Percentiles rank a stretch among this genome's conserved stretches.
Conservation (phyloP, 2,113 vertebrate genomes). For the Cyanoramphus novaezelandiae region DNA sequence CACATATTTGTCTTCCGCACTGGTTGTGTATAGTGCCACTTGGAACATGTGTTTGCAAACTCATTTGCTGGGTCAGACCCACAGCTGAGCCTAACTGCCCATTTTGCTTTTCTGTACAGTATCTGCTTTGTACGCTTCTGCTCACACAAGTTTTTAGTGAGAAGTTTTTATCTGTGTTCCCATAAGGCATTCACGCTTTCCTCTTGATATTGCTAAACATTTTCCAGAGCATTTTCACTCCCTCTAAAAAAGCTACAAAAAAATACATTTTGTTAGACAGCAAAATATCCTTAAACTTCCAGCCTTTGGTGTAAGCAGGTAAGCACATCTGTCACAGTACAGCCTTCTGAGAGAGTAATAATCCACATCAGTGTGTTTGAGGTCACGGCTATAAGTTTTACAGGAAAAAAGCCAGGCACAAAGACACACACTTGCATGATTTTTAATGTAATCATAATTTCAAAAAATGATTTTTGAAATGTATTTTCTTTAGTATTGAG, state of each 20-base stretch:
- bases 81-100: neutral
- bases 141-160: neutral
- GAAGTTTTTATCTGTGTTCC: neutral
- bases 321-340: neutral
- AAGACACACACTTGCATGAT: neutral
- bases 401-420: neutral
- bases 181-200: neutral
- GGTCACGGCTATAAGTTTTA: slow-evolving; percentile 18
- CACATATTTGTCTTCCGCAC: neutral
- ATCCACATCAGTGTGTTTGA: neutral
- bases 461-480: slow-evolving; percentile 24
- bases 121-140: neutral
- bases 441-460: neutral
- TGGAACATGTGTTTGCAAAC: neutral
- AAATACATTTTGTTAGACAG: neutral
- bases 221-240: neutral
- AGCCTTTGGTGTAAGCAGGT: neutral
- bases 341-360: neutral
- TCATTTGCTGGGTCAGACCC: neutral
- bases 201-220: neutral
- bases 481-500: neutral
- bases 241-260: neutral
- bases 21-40: rapidly evolving
- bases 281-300: neutral
- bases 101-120: neutral